Base-by-base conservation (phyloP, 2,888 invertebrate species). In the Lamellibrachia satsuma region DNA sequence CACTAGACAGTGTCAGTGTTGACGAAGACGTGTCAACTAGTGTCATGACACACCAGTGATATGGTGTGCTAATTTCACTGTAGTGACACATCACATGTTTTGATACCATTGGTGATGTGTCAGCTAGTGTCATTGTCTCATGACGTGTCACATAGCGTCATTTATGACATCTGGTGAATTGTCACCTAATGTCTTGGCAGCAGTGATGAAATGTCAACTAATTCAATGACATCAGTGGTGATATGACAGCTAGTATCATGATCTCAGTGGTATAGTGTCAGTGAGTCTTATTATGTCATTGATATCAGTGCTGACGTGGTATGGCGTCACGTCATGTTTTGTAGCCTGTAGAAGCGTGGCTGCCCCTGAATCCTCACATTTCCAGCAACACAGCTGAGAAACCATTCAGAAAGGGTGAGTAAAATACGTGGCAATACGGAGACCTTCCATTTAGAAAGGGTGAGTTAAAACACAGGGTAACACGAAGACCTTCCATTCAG, bases 281-380 rank as follows among this genome's bases (percentile, higher is more conserved):
- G 39, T 1, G 0, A 39, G 39, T 39, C 39, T 39, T 39, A 39
- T 39, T 39, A 39, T 39, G 39, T 39, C 39, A 39, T 39, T 39
- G 39, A 39, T 39, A 39, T 39, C 39, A 15, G 2, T 7, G 57
- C 15, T 15, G 57, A 57, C 57, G 15, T 57, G 75, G 22, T 22
- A 75, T 75, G 75, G 75, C 1, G 75, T 22, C 52, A 7, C 52
- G 9, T 90, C 52, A 9, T 57, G 52, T 27, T 52, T 52, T 92
- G 27, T 90, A 95, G 95, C 91, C 91, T 27, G 91, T 94, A 8
- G 95, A 95, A 93, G 94, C 94, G 0, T 95, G 95, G 95, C 92
- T 93, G 27, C 90, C 93, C 8, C 60, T 94, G 51, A 95, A 95
- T 90, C 95, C 95, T 1, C 94, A 95, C 94, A 94, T 94, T 22